These are phyloP conservation scores for Atherinosoma microstoma DNA, from an alignment of 2,797 vertebrate species.

Conservation along the genomic window DNA sequence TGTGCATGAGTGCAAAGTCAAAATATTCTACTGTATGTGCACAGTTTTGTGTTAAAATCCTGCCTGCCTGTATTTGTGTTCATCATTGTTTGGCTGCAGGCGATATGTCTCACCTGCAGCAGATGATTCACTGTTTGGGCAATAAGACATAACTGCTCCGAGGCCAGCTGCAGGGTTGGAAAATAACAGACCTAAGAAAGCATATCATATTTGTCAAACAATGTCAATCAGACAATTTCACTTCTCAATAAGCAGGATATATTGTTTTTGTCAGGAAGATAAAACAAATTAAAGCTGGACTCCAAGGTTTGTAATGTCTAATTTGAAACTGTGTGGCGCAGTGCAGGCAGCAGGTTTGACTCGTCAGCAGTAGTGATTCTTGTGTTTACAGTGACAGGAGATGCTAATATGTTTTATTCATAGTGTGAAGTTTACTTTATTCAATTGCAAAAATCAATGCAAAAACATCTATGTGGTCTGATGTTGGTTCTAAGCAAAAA, in stretches of 20 bases:
- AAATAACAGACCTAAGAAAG: constrained; percentile 24
- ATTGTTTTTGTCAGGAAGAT: constrained; percentile 4
- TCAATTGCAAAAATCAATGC: constrained; percentile 2
- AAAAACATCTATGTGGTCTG: not conserved
- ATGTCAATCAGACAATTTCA: constrained; percentile 5
- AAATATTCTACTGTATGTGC: not conserved
- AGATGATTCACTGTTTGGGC: constrained; percentile 46
- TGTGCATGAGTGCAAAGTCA: not conserved
- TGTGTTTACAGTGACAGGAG: constrained; percentile 39
- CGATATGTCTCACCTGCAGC: constrained; percentile 42
- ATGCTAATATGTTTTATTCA: constrained; percentile 49
- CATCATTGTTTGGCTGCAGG: constrained; percentile 37
- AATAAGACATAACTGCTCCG: constrained; percentile 27
- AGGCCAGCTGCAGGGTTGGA: constrained; percentile 38
- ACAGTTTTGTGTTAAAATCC: constrained; percentile 2
- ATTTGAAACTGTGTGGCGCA: constrained; percentile 41
- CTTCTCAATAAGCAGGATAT: not conserved
- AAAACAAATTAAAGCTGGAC: not conserved
- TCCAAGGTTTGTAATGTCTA: constrained; percentile 32
- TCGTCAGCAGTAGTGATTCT: constrained; percentile 42
- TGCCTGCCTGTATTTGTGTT: constrained; percentile 12
- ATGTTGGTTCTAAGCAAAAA: constrained; percentile 15
- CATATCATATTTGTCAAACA: constrained; percentile 17
- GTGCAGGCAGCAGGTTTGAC: constrained; percentile 51
- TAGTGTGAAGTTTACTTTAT: constrained; percentile 26